Evolutionary conservation across 2,113 vertebrate genomes (phyloP), one percentile per base, ranked within the genome.

Genomic region (Cygnus atratus): DNA sequence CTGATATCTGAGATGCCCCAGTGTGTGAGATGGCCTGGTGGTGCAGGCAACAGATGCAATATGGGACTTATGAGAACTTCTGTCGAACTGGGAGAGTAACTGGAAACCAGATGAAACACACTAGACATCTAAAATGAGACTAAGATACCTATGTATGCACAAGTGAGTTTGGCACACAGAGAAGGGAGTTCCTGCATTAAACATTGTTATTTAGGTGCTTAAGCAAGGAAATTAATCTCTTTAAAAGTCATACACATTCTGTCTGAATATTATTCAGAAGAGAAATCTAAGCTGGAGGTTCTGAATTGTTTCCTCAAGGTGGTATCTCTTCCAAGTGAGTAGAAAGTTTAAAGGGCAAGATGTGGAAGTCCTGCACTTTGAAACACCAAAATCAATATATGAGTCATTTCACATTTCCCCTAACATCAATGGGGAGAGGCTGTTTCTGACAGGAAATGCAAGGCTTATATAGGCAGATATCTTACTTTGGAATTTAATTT

Each of bases 341-440:
- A 84, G 28, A 8, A 28, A 84, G 44, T 79, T 72, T 61, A 93
- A 96, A 95, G 75, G 39, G 35, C 25, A 82, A 95, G 62, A 90
- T 87, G 46, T 94, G 84, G 87, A 94, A 87, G 75, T 82, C 84
- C 61, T 82, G 58, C 18, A 16, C 58, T 90, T 90, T 85, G 54
- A 87, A 79, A 91, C 33, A 72, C 39, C 15, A 21, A 59, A 52
- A 39, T 85, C 74, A 83, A 62, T 76, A 59, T 84, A 74, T 81
- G 83, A 93, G 28, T 93, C 61, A 67, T 80, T 92, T 84, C 88
- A 41, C 39, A 44, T 33, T 95, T 95, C 55, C 76, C 84, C 65
- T 86, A 7, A 87, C 90, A 71, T 82, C 59, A 54, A 31, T 14
- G 5, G 31, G 19, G 9, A 92, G 41, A 88, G n/a, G 21, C 9